Conservation (phyloP, 2,888 invertebrate species). For the Octodonta nipae region DNA sequence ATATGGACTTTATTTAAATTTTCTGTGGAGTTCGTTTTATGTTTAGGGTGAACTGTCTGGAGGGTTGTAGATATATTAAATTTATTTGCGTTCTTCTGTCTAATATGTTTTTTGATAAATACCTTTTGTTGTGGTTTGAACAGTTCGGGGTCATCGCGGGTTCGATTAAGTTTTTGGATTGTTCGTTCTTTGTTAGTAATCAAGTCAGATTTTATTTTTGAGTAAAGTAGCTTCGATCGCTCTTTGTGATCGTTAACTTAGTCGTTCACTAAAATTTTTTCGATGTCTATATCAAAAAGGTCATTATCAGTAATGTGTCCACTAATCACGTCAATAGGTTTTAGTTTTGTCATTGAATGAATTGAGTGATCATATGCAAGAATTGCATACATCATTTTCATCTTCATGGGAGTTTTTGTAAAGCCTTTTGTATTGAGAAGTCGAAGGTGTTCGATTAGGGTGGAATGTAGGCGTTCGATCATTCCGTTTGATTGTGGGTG, state of each 20-base stretch:
- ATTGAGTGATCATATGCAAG: not conserved
- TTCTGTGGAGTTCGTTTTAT: not conserved
- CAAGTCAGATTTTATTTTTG: not conserved
- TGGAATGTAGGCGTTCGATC: not conserved
- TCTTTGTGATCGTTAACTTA: not conserved
- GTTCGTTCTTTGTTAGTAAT: not conserved
- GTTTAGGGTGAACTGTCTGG: not conserved
- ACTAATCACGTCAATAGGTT: constrained; percentile 2
- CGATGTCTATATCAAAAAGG: not conserved
- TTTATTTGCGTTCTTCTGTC: not conserved
- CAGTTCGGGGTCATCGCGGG: not conserved
- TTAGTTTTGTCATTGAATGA: not conserved
- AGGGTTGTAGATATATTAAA: not conserved
- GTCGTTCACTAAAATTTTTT: not conserved
- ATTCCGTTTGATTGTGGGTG: constrained; percentile 4
- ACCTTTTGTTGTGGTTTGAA: not conserved
- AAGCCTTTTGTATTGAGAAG: not conserved
- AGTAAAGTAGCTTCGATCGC: not conserved
- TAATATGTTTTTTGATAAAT: not conserved
- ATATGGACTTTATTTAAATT: not conserved
- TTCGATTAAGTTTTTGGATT: not conserved
- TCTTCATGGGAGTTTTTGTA: not conserved
- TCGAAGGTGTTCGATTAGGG: not conserved
- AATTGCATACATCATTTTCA: not conserved
- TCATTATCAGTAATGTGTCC: not conserved